phyloP scores from a whole-genome alignment of 37 sponge, comb jelly and placozoan species.

The Aphrocallistes beatrix region DNA sequence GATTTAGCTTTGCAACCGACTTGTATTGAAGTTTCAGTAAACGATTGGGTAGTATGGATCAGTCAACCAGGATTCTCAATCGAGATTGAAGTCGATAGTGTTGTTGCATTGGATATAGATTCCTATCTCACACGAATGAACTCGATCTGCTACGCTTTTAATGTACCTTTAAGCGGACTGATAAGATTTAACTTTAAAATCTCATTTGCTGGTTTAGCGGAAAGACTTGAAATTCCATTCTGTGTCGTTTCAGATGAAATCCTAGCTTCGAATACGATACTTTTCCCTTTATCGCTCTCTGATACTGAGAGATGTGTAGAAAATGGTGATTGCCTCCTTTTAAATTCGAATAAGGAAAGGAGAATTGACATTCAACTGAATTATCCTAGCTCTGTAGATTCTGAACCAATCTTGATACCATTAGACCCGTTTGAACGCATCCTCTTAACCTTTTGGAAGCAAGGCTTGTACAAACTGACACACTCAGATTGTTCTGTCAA shows the following conservation, averaged over 20 bases:
- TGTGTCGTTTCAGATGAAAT: neutral
- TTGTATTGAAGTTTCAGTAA: neutral
- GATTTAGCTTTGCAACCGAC: neutral
- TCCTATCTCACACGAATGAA: neutral
- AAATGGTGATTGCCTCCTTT: neutral
- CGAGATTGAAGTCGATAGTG: neutral
- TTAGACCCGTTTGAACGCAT: neutral
- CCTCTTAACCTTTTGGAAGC: neutral
- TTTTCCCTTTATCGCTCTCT: neutral
- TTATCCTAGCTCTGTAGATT: neutral
- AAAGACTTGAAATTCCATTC: neutral
- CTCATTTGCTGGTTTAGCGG: neutral
- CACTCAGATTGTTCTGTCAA: neutral
- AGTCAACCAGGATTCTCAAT: neutral
- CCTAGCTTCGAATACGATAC: neutral
- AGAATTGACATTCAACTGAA: neutral
- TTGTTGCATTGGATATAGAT: neutral
- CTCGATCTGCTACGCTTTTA: neutral
- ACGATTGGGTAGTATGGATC: neutral
- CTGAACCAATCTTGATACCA: neutral
- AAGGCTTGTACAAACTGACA: neutral
- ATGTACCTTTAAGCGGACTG: neutral
- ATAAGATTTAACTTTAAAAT: neutral
- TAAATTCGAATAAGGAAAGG: neutral
- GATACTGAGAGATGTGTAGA: neutral